Percentiles rank a stretch among this genome's conserved stretches.
Conservation (phyloP, 2,888 invertebrate species). For the Drosophila histrio region DNA sequence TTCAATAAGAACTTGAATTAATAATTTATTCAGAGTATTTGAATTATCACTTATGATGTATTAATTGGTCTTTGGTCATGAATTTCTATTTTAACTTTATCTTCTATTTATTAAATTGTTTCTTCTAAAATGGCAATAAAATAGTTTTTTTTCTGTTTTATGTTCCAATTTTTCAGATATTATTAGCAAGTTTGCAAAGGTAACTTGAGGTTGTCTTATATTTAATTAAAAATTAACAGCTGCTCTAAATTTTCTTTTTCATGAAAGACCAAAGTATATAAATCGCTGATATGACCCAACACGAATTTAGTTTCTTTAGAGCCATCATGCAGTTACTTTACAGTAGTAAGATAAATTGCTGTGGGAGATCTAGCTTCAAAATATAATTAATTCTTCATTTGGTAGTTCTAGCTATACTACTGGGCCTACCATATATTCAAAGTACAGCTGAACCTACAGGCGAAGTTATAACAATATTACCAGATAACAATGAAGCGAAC, state of each 20-base stretch:
- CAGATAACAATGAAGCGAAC: not conserved
- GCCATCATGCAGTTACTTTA: conserved; percentile 8
- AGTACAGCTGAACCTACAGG: not conserved
- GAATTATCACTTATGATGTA: too few relatives aligned
- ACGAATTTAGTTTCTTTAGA: not conserved
- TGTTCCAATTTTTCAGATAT: not conserved
- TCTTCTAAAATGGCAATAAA: not conserved
- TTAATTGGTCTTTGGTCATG: too few relatives aligned
- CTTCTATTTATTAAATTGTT: not conserved
- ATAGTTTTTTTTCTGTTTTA: not conserved
- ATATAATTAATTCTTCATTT: not conserved
- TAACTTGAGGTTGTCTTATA: not conserved
- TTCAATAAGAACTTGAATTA: too few relatives aligned
- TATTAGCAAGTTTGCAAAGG: conserved; percentile 6
- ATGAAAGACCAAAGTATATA: not conserved
- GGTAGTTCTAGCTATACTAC: not conserved
- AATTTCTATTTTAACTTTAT: too few relatives aligned
- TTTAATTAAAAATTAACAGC: conserved; percentile 5
- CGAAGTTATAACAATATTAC: not conserved
- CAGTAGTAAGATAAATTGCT: not conserved
- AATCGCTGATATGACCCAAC: not conserved
- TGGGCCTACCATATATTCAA: not conserved
- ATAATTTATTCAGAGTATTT: too few relatives aligned
- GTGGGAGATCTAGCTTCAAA: not conserved
- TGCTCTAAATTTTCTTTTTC: not conserved